phyloP scores from a whole-genome alignment of 2,797 vertebrate species.

The Vipera ursinii region DNA sequence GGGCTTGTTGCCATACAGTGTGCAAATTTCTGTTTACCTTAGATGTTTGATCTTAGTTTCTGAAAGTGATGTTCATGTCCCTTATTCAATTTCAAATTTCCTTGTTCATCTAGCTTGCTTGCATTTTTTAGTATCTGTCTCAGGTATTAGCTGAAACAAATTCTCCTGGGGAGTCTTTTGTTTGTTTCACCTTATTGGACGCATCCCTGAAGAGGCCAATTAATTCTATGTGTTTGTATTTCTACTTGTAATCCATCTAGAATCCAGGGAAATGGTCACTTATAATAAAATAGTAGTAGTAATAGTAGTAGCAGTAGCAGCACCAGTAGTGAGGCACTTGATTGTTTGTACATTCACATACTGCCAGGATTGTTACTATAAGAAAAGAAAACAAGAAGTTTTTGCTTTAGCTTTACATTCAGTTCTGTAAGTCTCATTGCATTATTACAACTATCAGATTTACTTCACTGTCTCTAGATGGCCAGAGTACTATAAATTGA shows the following conservation, averaged over 20 bases:
- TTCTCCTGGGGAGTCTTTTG: neutral
- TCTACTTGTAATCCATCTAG: neutral
- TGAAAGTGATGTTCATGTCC: neutral
- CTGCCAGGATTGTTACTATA: neutral
- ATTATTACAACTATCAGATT: neutral
- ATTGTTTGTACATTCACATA: neutral
- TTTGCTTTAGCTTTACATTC: neutral
- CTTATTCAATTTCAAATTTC: neutral
- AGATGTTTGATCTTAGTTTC: neutral
- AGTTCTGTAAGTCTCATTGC: neutral
- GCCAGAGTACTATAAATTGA: neutral
- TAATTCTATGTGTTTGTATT: neutral
- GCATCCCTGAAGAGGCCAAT: neutral
- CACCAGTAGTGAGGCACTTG: neutral
- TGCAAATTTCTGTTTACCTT: neutral
- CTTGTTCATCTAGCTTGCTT: neutral
- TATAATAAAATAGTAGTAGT: neutral
- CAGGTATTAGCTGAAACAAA: neutral
- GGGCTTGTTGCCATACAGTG: neutral
- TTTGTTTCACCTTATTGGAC: neutral
- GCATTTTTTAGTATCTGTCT: neutral
- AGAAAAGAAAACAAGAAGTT: neutral
- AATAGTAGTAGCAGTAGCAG: neutral
- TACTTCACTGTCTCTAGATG: neutral
- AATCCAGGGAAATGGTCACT: neutral